phyloP scores from a whole-genome alignment of 2,888 invertebrate genomes.

The Silvanus unidentatus region DNA sequence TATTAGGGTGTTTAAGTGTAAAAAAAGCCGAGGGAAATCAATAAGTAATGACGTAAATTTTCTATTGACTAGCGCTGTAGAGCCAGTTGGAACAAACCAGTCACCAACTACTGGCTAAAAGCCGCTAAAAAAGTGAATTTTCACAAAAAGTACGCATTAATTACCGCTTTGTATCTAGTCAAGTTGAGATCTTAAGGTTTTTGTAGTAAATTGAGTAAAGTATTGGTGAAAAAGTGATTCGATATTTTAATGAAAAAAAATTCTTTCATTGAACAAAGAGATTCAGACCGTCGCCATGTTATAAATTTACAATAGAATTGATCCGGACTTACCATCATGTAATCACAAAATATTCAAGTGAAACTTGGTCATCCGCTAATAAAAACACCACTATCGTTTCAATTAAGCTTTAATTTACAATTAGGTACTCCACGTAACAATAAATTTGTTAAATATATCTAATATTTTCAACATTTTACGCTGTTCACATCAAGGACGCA shows the following conservation, averaged over 20 bases:
- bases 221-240: neutral
- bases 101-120: neutral
- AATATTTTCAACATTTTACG: constrained; percentile 49
- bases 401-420: constrained; percentile 46
- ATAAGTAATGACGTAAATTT: constrained; percentile 31
- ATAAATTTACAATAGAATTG: constrained; percentile 42
- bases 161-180: neutral
- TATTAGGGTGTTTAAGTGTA: too few relatives aligned
- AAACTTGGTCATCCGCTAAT: constrained; percentile 52
- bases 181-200: too few relatives aligned
- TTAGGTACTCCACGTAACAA: constrained; percentile 53
- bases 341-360: constrained; percentile 59
- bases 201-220: too few relatives aligned
- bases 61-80: constrained; percentile 20
- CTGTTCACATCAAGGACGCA: constrained; percentile 44
- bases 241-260: constrained; percentile 7
- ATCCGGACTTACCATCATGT: constrained; percentile 58
- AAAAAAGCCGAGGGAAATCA: constrained; percentile 23
- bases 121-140: neutral
- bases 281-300: constrained; percentile 45
- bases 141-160: constrained; percentile 1
- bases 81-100: too few relatives aligned
- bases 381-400: constrained; percentile 47
- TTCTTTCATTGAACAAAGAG: constrained; percentile 28
- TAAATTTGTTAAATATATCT: constrained; percentile 48